These are phyloP conservation scores for Drosophila pegasa DNA, from an alignment of 2,888 invertebrate species.

Conservation along the genomic window DNA sequence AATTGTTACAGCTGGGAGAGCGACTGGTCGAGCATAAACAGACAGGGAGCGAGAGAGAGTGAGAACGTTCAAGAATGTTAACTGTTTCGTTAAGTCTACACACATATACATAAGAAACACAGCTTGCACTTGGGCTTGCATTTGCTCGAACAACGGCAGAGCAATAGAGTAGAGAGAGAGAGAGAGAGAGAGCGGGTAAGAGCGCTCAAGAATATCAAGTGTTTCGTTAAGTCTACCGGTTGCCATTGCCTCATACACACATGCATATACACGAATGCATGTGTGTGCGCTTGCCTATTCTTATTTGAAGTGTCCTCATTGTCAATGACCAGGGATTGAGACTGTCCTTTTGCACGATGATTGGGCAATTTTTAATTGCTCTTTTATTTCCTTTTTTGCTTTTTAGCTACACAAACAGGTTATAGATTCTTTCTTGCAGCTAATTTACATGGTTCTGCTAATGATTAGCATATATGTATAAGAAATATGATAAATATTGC, in stretches of 20 bases:
- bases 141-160: background rate
- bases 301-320: conserved; percentile 16
- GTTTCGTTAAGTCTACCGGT: conserved; percentile 33
- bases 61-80: background rate
- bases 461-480: background rate
- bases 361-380: background rate
- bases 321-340: conserved; percentile 20
- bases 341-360: conserved; percentile 13
- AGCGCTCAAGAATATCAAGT: conserved; percentile 2
- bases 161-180: too few relatives aligned
- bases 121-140: conserved; percentile 2
- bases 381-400: too few relatives aligned
- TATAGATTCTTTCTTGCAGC: background rate
- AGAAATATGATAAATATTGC: background rate
- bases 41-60: background rate
- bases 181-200: background rate
- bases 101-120: background rate
- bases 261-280: background rate
- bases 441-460: background rate
- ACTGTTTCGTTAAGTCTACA: conserved; percentile 22
- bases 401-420: background rate
- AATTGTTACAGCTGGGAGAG: conserved; percentile 3
- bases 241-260: conserved; percentile 10
- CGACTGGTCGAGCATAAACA: background rate
- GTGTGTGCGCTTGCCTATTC: conserved; percentile 12